Conservation (phyloP, 2,797 vertebrate species). For the Luscinia luscinia region DNA sequence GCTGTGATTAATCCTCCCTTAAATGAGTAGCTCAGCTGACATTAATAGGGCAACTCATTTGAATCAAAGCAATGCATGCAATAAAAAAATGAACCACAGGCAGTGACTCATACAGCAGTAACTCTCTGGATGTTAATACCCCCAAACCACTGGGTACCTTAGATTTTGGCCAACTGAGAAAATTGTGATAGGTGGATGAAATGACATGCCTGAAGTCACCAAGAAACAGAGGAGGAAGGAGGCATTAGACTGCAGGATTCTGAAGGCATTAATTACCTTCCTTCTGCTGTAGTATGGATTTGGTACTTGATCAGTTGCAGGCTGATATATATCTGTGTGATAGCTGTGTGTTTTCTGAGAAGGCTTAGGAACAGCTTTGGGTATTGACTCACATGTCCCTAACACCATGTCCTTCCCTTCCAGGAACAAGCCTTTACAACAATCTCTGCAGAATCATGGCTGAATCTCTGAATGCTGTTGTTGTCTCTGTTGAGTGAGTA, state of each 20-base stretch:
- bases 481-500: conserved; percentile 95
- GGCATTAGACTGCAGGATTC: neutral
- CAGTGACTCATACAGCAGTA: conserved; percentile 1
- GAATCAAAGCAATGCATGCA: neutral
- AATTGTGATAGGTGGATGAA: neutral
- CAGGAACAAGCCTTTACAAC: conserved; percentile 86
- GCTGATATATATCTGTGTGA: neutral
- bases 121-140: neutral
- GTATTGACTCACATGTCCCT: neutral
- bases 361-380: neutral
- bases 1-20: conserved; percentile 37
- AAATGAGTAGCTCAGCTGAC: conserved; percentile 3
- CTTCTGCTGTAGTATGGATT: neutral
- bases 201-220: neutral
- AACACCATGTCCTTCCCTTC: neutral
- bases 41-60: conserved; percentile 23
- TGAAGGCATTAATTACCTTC: neutral
- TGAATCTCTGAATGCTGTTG: conserved; percentile 87
- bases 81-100: neutral
- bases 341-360: neutral
- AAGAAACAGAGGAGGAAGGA: neutral
- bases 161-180: neutral
- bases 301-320: neutral
- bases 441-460: conserved; percentile 81
- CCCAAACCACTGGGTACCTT: neutral